Conservation (phyloP, 2,888 invertebrate genomes). For the Heliconius cydno region DNA sequence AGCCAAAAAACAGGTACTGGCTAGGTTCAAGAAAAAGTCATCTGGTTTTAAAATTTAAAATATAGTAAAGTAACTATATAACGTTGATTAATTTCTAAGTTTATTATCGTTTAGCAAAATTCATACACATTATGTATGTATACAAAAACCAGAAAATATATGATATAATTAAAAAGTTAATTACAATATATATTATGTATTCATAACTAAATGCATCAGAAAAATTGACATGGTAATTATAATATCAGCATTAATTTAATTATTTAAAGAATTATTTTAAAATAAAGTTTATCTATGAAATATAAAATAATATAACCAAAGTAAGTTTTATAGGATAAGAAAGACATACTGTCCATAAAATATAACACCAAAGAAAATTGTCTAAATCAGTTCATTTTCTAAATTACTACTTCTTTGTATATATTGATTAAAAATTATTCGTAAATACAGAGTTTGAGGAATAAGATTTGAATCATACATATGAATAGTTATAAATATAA, state of each 20-base stretch:
- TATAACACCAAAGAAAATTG: not conserved
- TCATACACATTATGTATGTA: not conserved
- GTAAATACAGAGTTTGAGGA: not conserved
- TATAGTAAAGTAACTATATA: not conserved
- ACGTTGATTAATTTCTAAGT: not conserved
- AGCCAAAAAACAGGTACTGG: slow-evolving; percentile 4
- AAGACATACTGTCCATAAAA: not conserved
- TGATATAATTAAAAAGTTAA: not conserved
- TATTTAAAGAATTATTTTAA: not conserved
- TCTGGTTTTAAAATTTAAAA: slow-evolving; percentile 3
- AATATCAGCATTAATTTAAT: not conserved
- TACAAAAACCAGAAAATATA: not conserved
- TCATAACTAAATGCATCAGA: not conserved
- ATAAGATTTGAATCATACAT: too few relatives aligned
- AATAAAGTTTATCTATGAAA: not conserved
- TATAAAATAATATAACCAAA: not conserved
- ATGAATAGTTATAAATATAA: too few relatives aligned
- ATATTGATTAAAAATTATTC: not conserved
- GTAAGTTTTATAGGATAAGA: too few relatives aligned
- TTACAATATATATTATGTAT: not conserved
- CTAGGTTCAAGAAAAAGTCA: not conserved
- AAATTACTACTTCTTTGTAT: not conserved
- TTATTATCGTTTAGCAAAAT: not conserved
- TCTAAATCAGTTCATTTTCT: not conserved
- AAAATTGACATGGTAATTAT: not conserved